phyloP scores from a whole-genome alignment of 1,140 invertebrate species.

The Acromyrmex charruanus region DNA sequence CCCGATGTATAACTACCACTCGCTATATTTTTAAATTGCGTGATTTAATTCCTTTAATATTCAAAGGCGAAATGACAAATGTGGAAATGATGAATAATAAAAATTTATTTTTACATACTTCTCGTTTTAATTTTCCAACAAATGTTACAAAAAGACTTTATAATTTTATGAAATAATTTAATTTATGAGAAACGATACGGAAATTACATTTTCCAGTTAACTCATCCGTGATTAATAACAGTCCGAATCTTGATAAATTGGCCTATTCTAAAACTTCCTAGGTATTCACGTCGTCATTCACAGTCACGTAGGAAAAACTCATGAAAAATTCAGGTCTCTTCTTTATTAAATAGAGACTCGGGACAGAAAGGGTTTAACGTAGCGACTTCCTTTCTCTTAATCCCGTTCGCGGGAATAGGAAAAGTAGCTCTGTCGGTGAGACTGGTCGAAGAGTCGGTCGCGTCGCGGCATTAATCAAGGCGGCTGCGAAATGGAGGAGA shows the following conservation, averaged over 20 bases:
- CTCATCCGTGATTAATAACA: constrained; percentile 5
- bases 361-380: constrained; percentile 12
- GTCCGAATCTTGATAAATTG: too few species aligned
- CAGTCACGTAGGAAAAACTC: constrained; percentile 6
- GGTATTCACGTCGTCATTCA: not conserved
- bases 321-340: constrained; percentile 18
- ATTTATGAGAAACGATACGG: not conserved
- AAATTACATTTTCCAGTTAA: constrained; percentile 7
- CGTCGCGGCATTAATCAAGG: constrained; percentile 46
- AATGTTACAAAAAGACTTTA: not conserved
- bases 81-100: not conserved
- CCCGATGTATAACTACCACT: constrained; percentile 2
- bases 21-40: constrained; percentile 20
- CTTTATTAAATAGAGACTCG: constrained; percentile 38
- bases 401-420: constrained; percentile 3
- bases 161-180: constrained; percentile 7
- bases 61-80: not conserved
- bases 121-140: not conserved
- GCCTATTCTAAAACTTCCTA: not conserved
- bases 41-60: constrained; percentile 31
- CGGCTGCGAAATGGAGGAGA: not conserved
- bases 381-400: constrained; percentile 44
- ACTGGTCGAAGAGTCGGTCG: constrained; percentile 34
- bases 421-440: constrained; percentile 21
- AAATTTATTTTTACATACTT: not conserved